phyloP scores from a whole-genome alignment of 2,797 vertebrate genomes.

The Nyctibius grandis region DNA sequence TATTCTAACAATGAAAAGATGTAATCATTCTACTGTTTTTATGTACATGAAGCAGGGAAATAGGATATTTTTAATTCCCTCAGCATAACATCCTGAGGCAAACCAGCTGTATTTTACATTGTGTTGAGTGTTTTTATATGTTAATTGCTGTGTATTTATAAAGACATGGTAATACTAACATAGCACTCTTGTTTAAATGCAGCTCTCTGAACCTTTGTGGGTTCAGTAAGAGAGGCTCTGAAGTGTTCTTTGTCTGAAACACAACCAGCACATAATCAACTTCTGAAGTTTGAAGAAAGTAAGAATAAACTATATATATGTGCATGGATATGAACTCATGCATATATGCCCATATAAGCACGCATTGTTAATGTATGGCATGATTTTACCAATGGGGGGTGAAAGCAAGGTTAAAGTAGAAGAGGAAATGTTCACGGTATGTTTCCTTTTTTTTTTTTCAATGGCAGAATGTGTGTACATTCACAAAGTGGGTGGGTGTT shows the following conservation, averaged over 20 bases:
- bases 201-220: background rate
- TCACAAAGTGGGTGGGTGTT: background rate
- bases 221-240: background rate
- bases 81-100: background rate
- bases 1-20: background rate
- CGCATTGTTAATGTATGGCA: background rate
- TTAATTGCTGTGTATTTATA: conserved; percentile 8
- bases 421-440: background rate
- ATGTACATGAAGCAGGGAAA: background rate
- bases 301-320: background rate
- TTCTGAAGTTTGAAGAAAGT: background rate
- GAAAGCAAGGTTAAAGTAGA: background rate
- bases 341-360: background rate
- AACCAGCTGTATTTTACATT: background rate
- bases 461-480: background rate
- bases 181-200: background rate
- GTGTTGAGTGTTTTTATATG: background rate
- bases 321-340: background rate
- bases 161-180: background rate
- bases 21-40: background rate
- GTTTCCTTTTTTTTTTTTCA: background rate
- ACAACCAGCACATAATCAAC: background rate
- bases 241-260: background rate
- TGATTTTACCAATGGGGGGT: background rate
- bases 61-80: background rate